Conservation (phyloP, 2,797 vertebrate genomes). For the Pelobates cultripes region DNA sequence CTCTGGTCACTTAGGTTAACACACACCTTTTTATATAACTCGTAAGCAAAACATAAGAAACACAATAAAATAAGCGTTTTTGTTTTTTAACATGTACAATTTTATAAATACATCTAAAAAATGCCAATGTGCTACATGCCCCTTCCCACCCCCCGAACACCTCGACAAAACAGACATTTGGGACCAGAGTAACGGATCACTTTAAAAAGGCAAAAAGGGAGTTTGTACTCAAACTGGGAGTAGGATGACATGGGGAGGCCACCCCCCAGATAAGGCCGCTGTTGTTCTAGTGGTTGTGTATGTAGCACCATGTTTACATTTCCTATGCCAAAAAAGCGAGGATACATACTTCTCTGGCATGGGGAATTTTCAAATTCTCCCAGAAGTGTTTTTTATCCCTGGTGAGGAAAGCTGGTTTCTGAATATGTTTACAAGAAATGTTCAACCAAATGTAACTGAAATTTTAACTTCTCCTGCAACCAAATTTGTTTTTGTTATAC, state of each 20-base stretch:
- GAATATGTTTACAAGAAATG: not conserved
- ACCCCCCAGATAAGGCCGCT: slow-evolving; percentile 29
- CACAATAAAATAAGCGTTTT: not conserved
- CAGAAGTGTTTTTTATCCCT: not conserved
- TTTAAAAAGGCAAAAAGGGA: slow-evolving; percentile 17
- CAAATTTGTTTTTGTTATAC: not conserved
- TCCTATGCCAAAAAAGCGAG: not conserved
- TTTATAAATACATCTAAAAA: slow-evolving; percentile 53
- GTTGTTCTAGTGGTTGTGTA: slow-evolving; percentile 32
- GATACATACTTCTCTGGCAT: not conserved
- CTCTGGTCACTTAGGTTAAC: too few species aligned
- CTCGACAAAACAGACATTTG: slow-evolving; percentile 35
- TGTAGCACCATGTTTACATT: slow-evolving; percentile 34
- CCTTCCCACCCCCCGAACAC: slow-evolving; percentile 2
- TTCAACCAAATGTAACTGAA: not conserved
- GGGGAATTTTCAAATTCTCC: not conserved
- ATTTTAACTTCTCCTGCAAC: not conserved
- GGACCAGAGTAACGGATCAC: slow-evolving; percentile 14
- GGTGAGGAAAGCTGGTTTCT: not conserved
- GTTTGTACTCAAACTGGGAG: slow-evolving; percentile 13
- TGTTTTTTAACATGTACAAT: slow-evolving; percentile 34
- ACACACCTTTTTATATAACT: not conserved
- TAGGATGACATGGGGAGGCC: slow-evolving; percentile 2
- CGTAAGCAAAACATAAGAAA: slow-evolving; percentile 7
- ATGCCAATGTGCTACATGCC: slow-evolving; percentile 39